A percentile compares a stretch with the other conserved stretches of the same genome.
Conservation (phyloP, 1,140 invertebrate genomes). For the Triops cancriformis region DNA sequence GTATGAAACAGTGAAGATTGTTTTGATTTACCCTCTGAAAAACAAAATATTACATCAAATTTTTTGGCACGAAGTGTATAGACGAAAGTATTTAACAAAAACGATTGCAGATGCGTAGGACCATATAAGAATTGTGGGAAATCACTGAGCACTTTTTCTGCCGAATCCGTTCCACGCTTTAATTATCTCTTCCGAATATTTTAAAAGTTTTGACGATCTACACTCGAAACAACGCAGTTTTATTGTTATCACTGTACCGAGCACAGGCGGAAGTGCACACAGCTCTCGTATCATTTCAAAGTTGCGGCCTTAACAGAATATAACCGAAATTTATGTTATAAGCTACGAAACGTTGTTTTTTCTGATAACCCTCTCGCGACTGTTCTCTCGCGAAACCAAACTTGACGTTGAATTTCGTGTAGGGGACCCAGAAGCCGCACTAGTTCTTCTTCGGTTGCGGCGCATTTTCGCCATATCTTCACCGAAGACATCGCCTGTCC, state of each 20-base stretch:
- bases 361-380: conserved; percentile 22
- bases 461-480: conserved; percentile 92
- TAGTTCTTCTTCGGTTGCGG: conserved; percentile 44
- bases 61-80: background rate
- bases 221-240: background rate
- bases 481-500: conserved; percentile 94
- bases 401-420: conserved; percentile 21
- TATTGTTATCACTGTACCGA: background rate
- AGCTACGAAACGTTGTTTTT: background rate
- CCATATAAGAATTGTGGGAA: background rate
- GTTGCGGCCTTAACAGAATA: background rate
- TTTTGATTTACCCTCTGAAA: background rate
- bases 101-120: background rate
- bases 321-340: background rate
- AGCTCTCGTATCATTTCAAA: background rate
- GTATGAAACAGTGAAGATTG: background rate
- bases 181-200: background rate
- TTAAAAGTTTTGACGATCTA: too few species aligned
- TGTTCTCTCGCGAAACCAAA: conserved; percentile 21
- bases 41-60: background rate
- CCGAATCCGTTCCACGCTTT: background rate
- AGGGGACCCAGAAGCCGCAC: conserved; percentile 19
- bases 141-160: background rate
- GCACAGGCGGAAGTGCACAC: background rate
- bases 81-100: background rate